Evolutionary conservation across 2,797 vertebrate genomes (phyloP), one percentile per base, ranked within the genome.

Genomic region (Bovichtus diacanthus): DNA sequence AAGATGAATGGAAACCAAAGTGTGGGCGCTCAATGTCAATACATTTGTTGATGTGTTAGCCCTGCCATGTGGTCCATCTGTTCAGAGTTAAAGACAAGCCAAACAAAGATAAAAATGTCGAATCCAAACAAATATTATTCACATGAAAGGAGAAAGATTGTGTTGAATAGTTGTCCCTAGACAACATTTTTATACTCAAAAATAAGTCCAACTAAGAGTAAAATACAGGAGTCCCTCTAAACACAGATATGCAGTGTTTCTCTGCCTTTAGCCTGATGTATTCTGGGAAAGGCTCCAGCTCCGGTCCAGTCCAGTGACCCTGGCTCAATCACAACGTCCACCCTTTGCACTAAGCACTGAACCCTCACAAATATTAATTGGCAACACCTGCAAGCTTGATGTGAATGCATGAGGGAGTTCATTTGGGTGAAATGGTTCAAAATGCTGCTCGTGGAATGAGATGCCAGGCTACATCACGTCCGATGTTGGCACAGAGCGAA

Each of bases 321-420:
- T 19, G 25, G 75, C 58, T 84, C 61, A 61, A 50, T 39, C 76
- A 68, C 56, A 18, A 31, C 53, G 76, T 72, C 53, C 66, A 44
- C 18, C 61, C 53, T 80, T 49, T 80, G 73, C 71, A 66, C 74
- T 29, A 11, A 13, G 41, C 78, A 69, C 46, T 72, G 74, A 82
- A 64, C 51, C 65, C 39, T 43, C 29, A 21, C 61, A 71, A 34
- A 77, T 63, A 65, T 77, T 82, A 74, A 84, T 68, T 68, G 81
- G 68, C 76, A 68, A 76, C 76, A 74, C 61, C 76, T 82, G 81
- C 72, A 29, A 43, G 62, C 59, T 59, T 55, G 27, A 79, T 67
- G 65, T 55, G 47, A 72, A 70, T 36, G 36, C 60, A 70, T 46
- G 63, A 53, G 59, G 27, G 67, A 60, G 58, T 62, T 44, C 23